phyloP scores from a whole-genome alignment of 2,113 vertebrate species.

The Hiodon tergisus region DNA sequence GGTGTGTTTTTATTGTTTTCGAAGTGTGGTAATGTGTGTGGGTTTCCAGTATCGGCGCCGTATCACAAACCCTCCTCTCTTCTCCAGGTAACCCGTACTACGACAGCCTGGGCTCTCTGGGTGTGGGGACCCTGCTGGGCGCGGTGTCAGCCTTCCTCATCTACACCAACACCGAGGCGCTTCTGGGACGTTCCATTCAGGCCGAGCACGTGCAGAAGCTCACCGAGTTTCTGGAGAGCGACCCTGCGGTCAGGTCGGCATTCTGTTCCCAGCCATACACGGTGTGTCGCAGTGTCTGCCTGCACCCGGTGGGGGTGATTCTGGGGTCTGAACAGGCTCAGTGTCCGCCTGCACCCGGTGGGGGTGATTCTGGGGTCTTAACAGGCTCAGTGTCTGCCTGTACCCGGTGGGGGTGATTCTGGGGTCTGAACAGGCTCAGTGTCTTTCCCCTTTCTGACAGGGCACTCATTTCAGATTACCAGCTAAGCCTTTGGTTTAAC shows the following conservation, averaged over 20 bases:
- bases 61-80: neutral
- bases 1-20: too few species aligned
- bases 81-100: slow-evolving; percentile 78
- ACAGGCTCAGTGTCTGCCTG: too few species aligned
- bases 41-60: neutral
- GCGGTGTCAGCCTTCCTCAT: slow-evolving; percentile 91
- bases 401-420: too few species aligned
- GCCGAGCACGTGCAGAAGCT: slow-evolving; percentile 85
- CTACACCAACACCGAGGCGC: slow-evolving; percentile 93
- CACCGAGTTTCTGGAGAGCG: slow-evolving; percentile 90
- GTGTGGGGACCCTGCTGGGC: slow-evolving; percentile 86
- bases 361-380: too few species aligned
- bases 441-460: too few species aligned
- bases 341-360: too few species aligned
- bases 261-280: neutral
- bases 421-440: too few species aligned
- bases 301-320: neutral
- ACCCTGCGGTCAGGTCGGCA: slow-evolving; percentile 87
- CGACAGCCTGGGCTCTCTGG: slow-evolving; percentile 88
- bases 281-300: neutral
- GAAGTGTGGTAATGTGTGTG: too few species aligned
- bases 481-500: too few species aligned
- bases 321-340: too few species aligned
- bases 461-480: too few species aligned
- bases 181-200: slow-evolving; percentile 90